phyloP scores from a whole-genome alignment of 1,140 invertebrate species.

The Bombus sibiricus region DNA sequence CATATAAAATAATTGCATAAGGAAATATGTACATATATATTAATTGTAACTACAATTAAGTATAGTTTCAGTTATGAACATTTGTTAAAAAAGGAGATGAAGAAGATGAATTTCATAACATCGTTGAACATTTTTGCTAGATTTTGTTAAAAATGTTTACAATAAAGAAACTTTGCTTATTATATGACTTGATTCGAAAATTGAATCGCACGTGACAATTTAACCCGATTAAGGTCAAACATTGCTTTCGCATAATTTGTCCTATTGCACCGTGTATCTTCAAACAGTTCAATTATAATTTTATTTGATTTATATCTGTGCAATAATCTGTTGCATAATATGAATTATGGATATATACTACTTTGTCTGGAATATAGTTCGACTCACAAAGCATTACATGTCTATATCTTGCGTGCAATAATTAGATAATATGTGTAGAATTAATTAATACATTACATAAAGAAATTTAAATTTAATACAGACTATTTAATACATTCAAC shows the following conservation, averaged over 20 bases:
- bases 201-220: neutral
- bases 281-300: neutral
- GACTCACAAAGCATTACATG: neutral
- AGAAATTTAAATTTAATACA: neutral
- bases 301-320: neutral
- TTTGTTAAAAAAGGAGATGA: neutral
- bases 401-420: neutral
- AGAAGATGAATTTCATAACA: neutral
- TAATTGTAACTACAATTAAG: neutral
- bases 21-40: too few species aligned
- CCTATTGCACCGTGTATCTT: neutral
- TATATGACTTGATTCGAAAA: neutral
- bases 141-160: neutral
- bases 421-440: neutral
- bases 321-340: neutral
- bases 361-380: neutral
- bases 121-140: neutral
- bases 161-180: neutral
- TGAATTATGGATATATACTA: neutral
- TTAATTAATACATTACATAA: neutral
- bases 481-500: neutral
- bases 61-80: neutral
- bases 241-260: neutral
- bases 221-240: conserved; percentile 24
- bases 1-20: neutral